These are phyloP conservation scores for Rhodeus uyekii DNA, from an alignment of 2,797 vertebrate genomes.

Conservation along the genomic window DNA sequence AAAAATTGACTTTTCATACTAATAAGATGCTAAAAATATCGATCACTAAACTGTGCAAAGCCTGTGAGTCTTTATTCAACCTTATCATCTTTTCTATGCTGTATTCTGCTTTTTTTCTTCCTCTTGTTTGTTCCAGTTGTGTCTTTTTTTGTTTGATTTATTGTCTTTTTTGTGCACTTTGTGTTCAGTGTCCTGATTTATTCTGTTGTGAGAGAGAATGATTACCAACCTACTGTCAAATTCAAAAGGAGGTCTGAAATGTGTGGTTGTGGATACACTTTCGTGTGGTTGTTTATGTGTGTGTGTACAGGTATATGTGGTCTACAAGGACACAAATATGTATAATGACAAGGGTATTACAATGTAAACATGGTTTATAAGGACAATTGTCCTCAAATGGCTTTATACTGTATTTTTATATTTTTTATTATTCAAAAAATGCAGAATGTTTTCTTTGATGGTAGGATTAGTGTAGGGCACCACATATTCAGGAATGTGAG, in stretches of 20 bases:
- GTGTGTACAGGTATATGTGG: too few species aligned
- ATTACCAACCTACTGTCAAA: background rate
- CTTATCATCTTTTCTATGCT: background rate
- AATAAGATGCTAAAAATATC: background rate
- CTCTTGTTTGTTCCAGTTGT: background rate
- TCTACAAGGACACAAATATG: too few species aligned
- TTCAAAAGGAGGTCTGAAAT: conserved; percentile 20
- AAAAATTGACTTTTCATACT: conserved; percentile 5
- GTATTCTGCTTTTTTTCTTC: background rate
- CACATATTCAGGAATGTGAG: too few species aligned
- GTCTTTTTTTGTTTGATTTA: conserved; percentile 19
- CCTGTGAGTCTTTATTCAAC: background rate
- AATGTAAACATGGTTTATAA: too few species aligned
- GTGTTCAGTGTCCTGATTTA: conserved; percentile 10
- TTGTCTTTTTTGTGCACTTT: conserved; percentile 24
- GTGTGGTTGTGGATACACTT: conserved; percentile 12
- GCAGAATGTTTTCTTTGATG: too few species aligned
- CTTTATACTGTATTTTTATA: too few species aligned
- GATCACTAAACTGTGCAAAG: background rate
- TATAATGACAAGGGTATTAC: too few species aligned
- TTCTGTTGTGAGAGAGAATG: background rate
- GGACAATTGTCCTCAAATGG: too few species aligned
- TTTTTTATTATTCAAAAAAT: too few species aligned
- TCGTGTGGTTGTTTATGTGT: background rate
- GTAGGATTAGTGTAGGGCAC: too few species aligned